Evolutionary conservation across 2,113 vertebrate species (phyloP), one percentile per base, ranked within the genome.

Genomic region (Mungos mungo): DNA sequence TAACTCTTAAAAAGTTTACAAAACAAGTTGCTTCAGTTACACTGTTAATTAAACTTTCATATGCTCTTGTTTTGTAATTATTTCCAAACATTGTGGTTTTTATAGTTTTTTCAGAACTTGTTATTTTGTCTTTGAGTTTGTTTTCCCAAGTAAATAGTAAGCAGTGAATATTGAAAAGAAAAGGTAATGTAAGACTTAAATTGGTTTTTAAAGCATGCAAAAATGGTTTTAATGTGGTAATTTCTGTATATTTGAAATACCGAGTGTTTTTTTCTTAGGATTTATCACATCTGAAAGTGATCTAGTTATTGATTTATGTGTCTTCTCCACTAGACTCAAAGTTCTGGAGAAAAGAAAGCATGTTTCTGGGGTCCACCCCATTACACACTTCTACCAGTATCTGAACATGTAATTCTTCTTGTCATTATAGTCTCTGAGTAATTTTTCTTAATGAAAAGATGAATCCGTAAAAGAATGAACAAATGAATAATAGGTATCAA

Each of bases 1-100:
- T 97, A 86, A 35, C 21, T 88, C 71, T 92, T 96, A 1, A 47
- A 57, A 81, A 87, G 25, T 85, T 83, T 76, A 69, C 0, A 89
- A 93, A 93, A 96, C 0, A 93, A 45, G 35, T 63, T 95, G 47
- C 77, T 96, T 97, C 86, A 85, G 21, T 83, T 90, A 80, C 76
- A 72, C 21, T 93, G 25, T 89, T 93, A 74, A 92, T 92, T 90
- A 94, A 1, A 85, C 31, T 94, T 91, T 97, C 10, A 60, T 85
- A 85, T n/a, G 2, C 27, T 95, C 35, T 94, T 93, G 50, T 93
- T 95, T 95, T 88, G 18, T 96, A 74, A 90, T 92, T 97, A 66
- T 95, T 95, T 97, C 45, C 15, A 90, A 79, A 18, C 15, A 54
- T 66, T 82, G 57, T 91, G 29, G 11, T 95, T 95, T 83, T 88